Evolutionary conservation across 2,888 invertebrate genomes (phyloP).

Genomic region (Cyrtodaria siliqua): DNA sequence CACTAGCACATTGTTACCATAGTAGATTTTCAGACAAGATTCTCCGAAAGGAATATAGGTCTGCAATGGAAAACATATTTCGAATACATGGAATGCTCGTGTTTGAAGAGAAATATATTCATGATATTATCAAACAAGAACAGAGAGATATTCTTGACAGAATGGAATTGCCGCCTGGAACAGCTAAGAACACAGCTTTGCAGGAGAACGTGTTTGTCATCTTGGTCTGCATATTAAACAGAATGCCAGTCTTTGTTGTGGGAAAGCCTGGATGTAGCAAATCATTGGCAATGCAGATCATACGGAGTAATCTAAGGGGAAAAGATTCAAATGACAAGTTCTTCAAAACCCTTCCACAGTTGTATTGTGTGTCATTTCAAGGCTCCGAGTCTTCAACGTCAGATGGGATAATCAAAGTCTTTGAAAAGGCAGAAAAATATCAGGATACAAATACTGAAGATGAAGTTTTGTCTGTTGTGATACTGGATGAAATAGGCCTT

Average conservation of each 20-base stretch:
- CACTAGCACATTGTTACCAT: conserved; percentile 63
- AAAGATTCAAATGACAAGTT: conserved; percentile 69
- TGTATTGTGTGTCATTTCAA: conserved; percentile 74
- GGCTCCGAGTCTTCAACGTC: conserved; percentile 78
- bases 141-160: conserved; percentile 66
- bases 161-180: conserved; percentile 71
- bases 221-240: conserved; percentile 70
- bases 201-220: conserved; percentile 76
- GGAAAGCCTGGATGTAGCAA: conserved; percentile 78
- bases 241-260: conserved; percentile 73
- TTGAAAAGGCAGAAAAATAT: conserved; percentile 72
- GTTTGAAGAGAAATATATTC: conserved; percentile 34
- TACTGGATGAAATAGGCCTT: conserved; percentile 78
- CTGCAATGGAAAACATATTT: conserved; percentile 30
- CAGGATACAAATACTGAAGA: conserved; percentile 57
- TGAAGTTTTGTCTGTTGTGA: conserved; percentile 72
- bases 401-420: conserved; percentile 75
- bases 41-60: conserved; percentile 41
- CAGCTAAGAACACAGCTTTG: conserved; percentile 71
- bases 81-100: neutral
- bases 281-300: conserved; percentile 72
- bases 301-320: conserved; percentile 71
- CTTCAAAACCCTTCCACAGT: conserved; percentile 65
- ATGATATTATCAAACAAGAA: conserved; percentile 56
- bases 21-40: conserved; percentile 52